These are phyloP conservation scores for Rhysida immarginata DNA, from an alignment of 1,140 invertebrate species.

Conservation along the genomic window DNA sequence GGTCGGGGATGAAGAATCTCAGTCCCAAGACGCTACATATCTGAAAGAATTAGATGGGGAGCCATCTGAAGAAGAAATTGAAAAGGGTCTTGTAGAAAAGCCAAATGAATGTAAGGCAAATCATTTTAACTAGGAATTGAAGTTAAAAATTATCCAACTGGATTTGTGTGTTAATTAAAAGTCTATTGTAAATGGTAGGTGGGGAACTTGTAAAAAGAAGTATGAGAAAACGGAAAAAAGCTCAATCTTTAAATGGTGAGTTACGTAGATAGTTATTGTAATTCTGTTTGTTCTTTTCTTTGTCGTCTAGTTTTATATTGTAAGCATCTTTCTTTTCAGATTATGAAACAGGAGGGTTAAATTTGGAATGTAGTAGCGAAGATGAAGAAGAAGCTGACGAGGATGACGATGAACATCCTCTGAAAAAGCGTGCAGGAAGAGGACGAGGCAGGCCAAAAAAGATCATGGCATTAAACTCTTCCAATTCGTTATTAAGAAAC, in stretches of 20 bases:
- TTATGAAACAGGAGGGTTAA: slow-evolving; percentile 17
- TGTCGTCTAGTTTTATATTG: too few relatives aligned
- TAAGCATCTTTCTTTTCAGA: slow-evolving; percentile 12
- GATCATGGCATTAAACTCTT: too few relatives aligned
- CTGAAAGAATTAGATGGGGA: neutral
- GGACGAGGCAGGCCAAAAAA: slow-evolving; percentile 11
- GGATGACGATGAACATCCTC: slow-evolving; percentile 6
- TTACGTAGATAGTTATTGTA: neutral
- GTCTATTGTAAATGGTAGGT: too few relatives aligned
- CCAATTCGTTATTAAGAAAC: too few relatives aligned
- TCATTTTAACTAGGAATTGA: neutral
- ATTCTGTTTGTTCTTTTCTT: neutral
- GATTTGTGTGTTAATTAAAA: neutral
- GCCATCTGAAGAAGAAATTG: slow-evolving; percentile 13
- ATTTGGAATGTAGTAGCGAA: slow-evolving; percentile 12
- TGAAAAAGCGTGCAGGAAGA: neutral
- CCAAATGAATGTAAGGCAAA: slow-evolving; percentile 23
- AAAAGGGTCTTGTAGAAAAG: slow-evolving; percentile 24
- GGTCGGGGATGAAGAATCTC: neutral
- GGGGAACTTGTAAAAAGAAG: slow-evolving; percentile 28
- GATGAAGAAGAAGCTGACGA: slow-evolving; percentile 6
- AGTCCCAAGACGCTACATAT: neutral
- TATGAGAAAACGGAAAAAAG: slow-evolving; percentile 23
- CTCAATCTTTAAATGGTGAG: slow-evolving; percentile 25
- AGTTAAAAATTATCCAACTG: neutral